Evolutionary conservation across 2,797 vertebrate species (phyloP), one percentile per base, ranked within the genome.

Genomic region (Clamator glandarius): DNA sequence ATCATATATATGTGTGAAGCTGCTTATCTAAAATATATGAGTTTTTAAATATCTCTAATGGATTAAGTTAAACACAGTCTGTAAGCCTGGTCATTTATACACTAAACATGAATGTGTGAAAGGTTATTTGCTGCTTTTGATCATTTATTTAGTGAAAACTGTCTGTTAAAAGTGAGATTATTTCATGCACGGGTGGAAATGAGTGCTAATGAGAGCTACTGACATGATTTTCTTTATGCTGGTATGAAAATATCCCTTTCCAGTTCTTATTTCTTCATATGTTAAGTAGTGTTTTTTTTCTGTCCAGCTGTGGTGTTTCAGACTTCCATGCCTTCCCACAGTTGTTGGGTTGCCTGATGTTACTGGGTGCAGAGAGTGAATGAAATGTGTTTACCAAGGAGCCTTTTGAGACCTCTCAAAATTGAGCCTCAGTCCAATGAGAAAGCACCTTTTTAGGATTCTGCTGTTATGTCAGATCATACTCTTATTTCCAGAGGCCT

Each of bases 21-120:
- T 96, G 70, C 51, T 96, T 96, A 78, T 84, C 77, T 95, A 59
- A 70, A 96, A 68, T 90, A 83, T 44, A 66, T 96, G 52, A 92
- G 51, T 92, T 94, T 66, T 75, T 93, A 93, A 93, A 25, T 87
- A 64, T 80, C 64, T 95, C 28, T 87, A 57, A 54, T 81, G 33
- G 33, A n/a, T 95, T 72, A 88, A 92, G 24, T 33, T 93, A 90
- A 90, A 41, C 29, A 41, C 13, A 59, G 17, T 72, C 63, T 87
- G 14, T 79, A 63, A 54, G 5, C 46, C 12, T 82, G 25, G 9
- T 84, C 33, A 78, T 16, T 77, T 36, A 21, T 85, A 54, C 6
- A 8, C 9, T 73, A 13, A 31, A 55, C 4, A 4, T 33, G 64
- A 70, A 12, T 4, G 1, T 89, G 21, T 54, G 83, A 85, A 52